These are phyloP conservation scores for Orchestes rusci DNA, from an alignment of 2,888 invertebrate genomes.

Conservation along the genomic window DNA sequence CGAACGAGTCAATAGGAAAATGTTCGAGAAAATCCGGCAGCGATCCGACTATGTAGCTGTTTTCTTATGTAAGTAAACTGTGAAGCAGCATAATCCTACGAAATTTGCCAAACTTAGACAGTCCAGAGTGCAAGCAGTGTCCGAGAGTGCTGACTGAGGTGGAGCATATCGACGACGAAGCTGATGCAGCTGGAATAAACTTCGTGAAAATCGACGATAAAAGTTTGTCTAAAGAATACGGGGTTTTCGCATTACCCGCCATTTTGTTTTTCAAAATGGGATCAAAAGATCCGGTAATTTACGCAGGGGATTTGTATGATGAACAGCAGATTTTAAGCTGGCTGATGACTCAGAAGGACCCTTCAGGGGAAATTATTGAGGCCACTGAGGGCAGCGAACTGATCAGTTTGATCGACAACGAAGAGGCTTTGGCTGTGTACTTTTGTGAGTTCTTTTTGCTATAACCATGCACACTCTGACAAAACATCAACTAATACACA, in stretches of 20 bases:
- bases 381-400: conserved; percentile 76
- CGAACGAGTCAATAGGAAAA: conserved; percentile 84
- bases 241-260: conserved; percentile 81
- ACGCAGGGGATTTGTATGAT: conserved; percentile 82
- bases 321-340: conserved; percentile 84
- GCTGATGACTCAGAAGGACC: conserved; percentile 87
- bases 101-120: conserved; percentile 56
- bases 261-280: conserved; percentile 84
- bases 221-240: conserved; percentile 77
- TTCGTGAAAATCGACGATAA: conserved; percentile 89
- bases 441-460: conserved; percentile 90
- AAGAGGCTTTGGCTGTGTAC: conserved; percentile 80
- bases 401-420: conserved; percentile 66
- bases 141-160: conserved; percentile 79
- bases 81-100: background rate
- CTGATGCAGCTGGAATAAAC: conserved; percentile 82
- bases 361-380: conserved; percentile 84
- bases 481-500: too few relatives aligned
- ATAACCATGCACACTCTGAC: background rate
- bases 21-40: conserved; percentile 87
- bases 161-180: conserved; percentile 91
- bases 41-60: conserved; percentile 86
- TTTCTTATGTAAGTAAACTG: conserved; percentile 75
- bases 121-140: conserved; percentile 92
- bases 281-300: conserved; percentile 84